phyloP scores from a whole-genome alignment of 2,797 vertebrate genomes.

The Melanitta fusca region DNA sequence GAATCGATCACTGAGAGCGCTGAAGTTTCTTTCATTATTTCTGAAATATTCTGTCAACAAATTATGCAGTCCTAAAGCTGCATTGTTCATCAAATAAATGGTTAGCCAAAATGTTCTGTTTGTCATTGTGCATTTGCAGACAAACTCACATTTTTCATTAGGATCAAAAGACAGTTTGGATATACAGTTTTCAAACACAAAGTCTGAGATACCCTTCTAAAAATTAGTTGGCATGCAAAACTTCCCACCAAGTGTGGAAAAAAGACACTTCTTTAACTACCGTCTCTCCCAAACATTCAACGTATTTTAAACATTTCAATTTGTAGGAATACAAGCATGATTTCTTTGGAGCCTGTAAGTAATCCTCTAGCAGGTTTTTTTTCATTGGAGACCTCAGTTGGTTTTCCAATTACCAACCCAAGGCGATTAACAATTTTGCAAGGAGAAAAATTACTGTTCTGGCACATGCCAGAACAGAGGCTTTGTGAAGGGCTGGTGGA shows the following conservation, averaged over 20 bases:
- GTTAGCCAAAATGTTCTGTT: neutral
- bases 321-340: neutral
- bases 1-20: neutral
- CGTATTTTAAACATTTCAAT: neutral
- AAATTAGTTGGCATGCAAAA: constrained; percentile 10
- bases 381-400: neutral
- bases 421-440: neutral
- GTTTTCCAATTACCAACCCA: neutral
- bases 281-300: neutral
- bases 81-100: neutral
- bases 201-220: neutral
- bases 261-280: neutral
- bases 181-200: neutral
- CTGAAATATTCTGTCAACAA: neutral
- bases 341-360: neutral
- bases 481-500: neutral
- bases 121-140: neutral
- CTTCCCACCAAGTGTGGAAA: neutral
- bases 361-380: neutral
- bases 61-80: neutral
- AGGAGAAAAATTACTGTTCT: neutral
- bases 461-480: neutral
- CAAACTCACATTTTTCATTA: neutral
- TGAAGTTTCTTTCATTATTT: neutral
- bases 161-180: constrained; percentile 5